Percentiles rank a stretch among this genome's conserved stretches.
These are phyloP conservation scores for Adelges cooleyi DNA, from an alignment of 1,140 invertebrate species.

Conservation along the genomic window DNA sequence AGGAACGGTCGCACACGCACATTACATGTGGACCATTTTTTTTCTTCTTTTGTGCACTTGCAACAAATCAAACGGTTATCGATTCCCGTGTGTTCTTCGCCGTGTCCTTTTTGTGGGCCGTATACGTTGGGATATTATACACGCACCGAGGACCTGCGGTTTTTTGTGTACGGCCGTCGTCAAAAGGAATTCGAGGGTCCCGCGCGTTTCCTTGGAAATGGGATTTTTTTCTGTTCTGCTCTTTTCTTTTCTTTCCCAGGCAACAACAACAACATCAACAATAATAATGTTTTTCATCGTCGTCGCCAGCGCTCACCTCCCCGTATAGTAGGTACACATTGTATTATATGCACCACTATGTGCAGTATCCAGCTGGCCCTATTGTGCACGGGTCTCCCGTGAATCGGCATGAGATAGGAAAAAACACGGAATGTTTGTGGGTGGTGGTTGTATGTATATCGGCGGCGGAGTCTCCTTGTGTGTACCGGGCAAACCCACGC, in stretches of 20 bases:
- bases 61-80: constrained; percentile 16
- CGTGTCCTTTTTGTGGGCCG: background rate
- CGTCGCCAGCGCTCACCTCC: too few species aligned
- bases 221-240: constrained; percentile 6
- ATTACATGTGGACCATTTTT: too few species aligned
- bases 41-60: background rate
- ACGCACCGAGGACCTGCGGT: background rate
- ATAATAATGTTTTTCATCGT: constrained; percentile 21
- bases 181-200: constrained; percentile 21
- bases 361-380: constrained; percentile 20
- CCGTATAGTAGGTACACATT: too few species aligned
- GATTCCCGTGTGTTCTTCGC: background rate
- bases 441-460: constrained; percentile 16
- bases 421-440: constrained; percentile 28
- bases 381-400: constrained; percentile 22
- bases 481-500: constrained; percentile 8
- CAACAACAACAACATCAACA: constrained; percentile 10
- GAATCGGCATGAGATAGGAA: background rate
- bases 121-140: background rate
- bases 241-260: background rate
- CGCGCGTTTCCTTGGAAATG: constrained; percentile 25
- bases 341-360: too few species aligned
- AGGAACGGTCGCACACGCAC: too few species aligned
- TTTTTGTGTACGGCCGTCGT: background rate
- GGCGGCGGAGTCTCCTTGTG: constrained; percentile 24